These are phyloP conservation scores for Beris morrisii DNA, from an alignment of 2,888 invertebrate species.

Conservation along the genomic window DNA sequence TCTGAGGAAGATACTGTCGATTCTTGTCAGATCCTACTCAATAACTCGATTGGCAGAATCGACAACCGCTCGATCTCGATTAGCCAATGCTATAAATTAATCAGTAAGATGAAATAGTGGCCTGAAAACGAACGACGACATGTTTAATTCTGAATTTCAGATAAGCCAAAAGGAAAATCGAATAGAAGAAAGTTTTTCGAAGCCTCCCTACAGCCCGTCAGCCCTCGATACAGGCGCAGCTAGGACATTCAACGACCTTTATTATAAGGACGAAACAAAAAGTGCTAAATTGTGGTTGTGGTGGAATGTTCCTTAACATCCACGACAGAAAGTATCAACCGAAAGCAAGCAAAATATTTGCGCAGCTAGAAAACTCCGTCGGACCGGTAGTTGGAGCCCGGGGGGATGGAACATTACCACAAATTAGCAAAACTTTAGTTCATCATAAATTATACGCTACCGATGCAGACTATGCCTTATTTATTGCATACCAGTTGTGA, in stretches of 20 bases:
- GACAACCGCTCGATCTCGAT: constrained; percentile 26
- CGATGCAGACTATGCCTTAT: constrained; percentile 35
- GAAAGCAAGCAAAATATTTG: constrained; percentile 29
- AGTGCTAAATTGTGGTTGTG: constrained; percentile 29
- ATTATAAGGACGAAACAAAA: constrained; percentile 19
- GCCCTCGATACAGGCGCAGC: not conserved
- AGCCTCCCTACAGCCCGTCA: constrained; percentile 7
- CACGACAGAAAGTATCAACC: constrained; percentile 17
- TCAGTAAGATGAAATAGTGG: constrained; percentile 1
- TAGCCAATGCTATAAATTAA: constrained; percentile 28
- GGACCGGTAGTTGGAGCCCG: constrained; percentile 2
- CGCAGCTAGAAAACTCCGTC: constrained; percentile 18
- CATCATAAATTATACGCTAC: constrained; percentile 42
- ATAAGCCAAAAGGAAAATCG: constrained; percentile 24
- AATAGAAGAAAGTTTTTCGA: constrained; percentile 27
- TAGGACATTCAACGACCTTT: constrained; percentile 11
- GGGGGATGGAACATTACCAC: constrained; percentile 49
- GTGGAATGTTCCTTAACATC: constrained; percentile 1
- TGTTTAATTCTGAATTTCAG: constrained; percentile 24
- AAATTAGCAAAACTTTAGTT: constrained; percentile 56
- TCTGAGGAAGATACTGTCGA: not conserved
- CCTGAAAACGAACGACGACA: constrained; percentile 10
- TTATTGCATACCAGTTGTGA: constrained; percentile 27
- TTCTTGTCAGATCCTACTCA: not conserved
- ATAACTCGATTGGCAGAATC: constrained; percentile 6